phyloP scores from a whole-genome alignment of 2,797 vertebrate genomes.

The Enteromius trimaculatus region DNA sequence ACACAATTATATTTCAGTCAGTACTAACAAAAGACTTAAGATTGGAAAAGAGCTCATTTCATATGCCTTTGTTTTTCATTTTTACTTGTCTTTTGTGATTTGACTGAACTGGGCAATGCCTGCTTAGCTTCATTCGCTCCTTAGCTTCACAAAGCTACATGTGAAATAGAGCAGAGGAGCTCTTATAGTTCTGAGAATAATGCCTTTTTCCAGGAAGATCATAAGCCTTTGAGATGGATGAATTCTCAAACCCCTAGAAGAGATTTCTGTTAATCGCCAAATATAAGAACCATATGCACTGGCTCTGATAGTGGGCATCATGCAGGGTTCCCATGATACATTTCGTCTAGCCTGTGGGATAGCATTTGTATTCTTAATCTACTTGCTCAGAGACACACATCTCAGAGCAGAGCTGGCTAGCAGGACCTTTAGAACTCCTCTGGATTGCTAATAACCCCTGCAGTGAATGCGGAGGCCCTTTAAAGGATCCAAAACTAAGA shows the following conservation, averaged over 20 bases:
- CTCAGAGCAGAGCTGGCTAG: slow-evolving; percentile 59
- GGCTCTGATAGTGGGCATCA: slow-evolving; percentile 48
- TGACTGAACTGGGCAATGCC: neutral
- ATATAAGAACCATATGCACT: slow-evolving; percentile 58
- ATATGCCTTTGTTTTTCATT: neutral
- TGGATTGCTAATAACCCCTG: slow-evolving; percentile 60
- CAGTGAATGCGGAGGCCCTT: slow-evolving; percentile 61
- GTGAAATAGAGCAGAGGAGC: neutral
- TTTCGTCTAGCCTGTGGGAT: slow-evolving; percentile 33
- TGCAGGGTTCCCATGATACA: slow-evolving; percentile 29
- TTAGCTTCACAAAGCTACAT: neutral
- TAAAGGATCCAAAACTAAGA: slow-evolving; percentile 64
- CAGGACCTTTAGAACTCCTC: slow-evolving; percentile 55
- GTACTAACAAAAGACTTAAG: neutral
- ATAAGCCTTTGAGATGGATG: slow-evolving; percentile 11
- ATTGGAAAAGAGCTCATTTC: neutral
- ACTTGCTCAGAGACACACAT: slow-evolving; percentile 23
- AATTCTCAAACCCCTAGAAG: slow-evolving; percentile 21
- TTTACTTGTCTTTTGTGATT: neutral
- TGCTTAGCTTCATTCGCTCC: neutral
- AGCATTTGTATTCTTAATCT: slow-evolving; percentile 46
- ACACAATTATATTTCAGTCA: neutral
- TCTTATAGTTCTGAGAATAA: slow-evolving; percentile 2
- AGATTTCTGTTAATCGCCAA: slow-evolving; percentile 32
- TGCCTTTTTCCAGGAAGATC: slow-evolving; percentile 31